Conservation (phyloP, 2,888 invertebrate species). For the Abrostola triplasia region DNA sequence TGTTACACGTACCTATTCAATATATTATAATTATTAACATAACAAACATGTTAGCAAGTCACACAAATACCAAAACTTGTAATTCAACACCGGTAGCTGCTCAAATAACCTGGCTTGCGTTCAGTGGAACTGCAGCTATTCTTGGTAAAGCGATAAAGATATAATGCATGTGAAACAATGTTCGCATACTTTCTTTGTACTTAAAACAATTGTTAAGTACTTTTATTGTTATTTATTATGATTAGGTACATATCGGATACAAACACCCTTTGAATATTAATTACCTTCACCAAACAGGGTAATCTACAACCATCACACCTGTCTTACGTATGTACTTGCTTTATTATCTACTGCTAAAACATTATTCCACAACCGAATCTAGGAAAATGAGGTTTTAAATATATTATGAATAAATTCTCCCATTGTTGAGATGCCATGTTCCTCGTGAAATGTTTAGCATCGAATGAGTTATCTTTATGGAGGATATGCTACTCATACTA, state of each 20-base stretch:
- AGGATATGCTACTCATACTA: no score
- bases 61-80: slow-evolving; percentile 15
- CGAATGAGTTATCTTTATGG: no score
- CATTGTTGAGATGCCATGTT: no score
- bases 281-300: no score
- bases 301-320: no score
- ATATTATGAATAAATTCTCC: no score
- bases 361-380: not conserved
- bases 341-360: not conserved
- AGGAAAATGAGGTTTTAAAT: not conserved
- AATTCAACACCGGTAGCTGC: slow-evolving; percentile 24
- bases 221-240: not conserved
- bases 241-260: not conserved
- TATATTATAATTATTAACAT: not conserved
- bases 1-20: no score
- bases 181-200: slow-evolving; percentile 20
- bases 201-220: slow-evolving; percentile 10
- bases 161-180: slow-evolving; percentile 20
- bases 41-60: not conserved
- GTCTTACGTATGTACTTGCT: not conserved
- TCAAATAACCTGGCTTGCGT: slow-evolving; percentile 41
- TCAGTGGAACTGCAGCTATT: slow-evolving; percentile 37
- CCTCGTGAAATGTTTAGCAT: no score
- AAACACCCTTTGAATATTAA: not conserved
- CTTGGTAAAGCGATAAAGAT: slow-evolving; percentile 42